These are phyloP conservation scores for Hydropotes inermis DNA, from an alignment of 2,113 vertebrate species.

Conservation along the genomic window DNA sequence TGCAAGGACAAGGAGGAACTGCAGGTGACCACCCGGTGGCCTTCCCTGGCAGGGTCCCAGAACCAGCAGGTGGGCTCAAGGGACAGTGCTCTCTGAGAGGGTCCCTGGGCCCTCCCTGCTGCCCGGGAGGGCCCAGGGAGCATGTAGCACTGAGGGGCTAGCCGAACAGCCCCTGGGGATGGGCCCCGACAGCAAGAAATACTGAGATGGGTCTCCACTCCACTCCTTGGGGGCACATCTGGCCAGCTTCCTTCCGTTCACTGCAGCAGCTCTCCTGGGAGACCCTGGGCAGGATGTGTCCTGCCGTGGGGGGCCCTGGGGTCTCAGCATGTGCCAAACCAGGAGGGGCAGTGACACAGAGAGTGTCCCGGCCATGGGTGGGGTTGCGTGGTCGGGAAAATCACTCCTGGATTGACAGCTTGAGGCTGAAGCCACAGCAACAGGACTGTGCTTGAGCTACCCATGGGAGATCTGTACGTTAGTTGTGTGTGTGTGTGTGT, in stretches of 20 bases:
- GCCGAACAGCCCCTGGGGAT: not conserved
- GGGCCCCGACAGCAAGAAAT: not conserved
- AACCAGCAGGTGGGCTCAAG: not conserved
- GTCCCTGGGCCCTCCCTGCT: not conserved
- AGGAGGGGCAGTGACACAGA: not conserved
- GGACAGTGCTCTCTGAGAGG: constrained; percentile 47
- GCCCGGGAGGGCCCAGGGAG: not conserved
- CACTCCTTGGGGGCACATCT: not conserved
- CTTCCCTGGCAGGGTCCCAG: constrained; percentile 42
- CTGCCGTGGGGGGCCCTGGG: not conserved
- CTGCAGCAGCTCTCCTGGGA: not conserved
- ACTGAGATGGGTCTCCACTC: not conserved
- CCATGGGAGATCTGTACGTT: not conserved
- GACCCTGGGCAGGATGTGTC: not conserved
- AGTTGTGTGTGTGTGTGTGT: not conserved
- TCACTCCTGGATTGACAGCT: not conserved
- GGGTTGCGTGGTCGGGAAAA: not conserved
- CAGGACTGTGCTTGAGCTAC: constrained; percentile 42
- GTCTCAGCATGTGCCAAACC: not conserved
- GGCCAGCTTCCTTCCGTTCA: not conserved
- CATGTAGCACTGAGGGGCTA: not conserved
- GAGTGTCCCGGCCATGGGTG: not conserved
- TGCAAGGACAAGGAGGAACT: constrained; percentile 78
- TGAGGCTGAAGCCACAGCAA: not conserved
- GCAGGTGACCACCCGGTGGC: constrained; percentile 73